A percentile compares a stretch with the other conserved stretches of the same genome.
Conservation (phyloP, 2,113 vertebrate species). For the Hippolais icterina region DNA sequence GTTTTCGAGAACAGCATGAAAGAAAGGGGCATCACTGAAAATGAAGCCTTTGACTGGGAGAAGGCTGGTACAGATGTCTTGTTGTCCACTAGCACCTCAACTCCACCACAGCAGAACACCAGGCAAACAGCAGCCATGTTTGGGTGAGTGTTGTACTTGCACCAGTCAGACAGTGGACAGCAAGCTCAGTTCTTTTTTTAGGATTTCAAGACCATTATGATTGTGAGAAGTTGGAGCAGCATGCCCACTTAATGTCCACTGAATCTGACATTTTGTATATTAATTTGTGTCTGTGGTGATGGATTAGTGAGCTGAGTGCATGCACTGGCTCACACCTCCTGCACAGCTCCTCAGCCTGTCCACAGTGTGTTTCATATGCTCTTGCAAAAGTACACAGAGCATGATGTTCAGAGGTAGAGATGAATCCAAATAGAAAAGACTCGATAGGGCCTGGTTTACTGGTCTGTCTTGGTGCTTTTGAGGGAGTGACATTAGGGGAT, state of each 20-base stretch:
- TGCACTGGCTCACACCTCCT: neutral
- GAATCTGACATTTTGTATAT: neutral
- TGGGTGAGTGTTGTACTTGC: slow-evolving; percentile 80
- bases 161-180: neutral
- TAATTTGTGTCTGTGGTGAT: neutral
- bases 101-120: slow-evolving; percentile 93
- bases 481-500: neutral
- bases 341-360: neutral
- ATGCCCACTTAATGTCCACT: neutral
- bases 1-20: slow-evolving; percentile 99
- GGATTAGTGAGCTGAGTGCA: neutral
- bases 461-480: neutral
- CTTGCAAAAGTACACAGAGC: neutral
- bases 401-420: neutral
- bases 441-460: neutral
- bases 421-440: neutral
- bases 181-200: neutral
- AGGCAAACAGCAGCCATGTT: slow-evolving; percentile 94
- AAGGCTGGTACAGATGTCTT: slow-evolving; percentile 88
- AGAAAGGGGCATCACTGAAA: slow-evolving; percentile 93
- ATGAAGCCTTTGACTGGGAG: slow-evolving; percentile 98
- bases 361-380: neutral
- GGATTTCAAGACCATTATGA: neutral
- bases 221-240: neutral
- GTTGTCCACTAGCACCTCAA: slow-evolving; percentile 88